phyloP scores from a whole-genome alignment of 2,113 vertebrate genomes.

The Semicossyphus pulcher region DNA sequence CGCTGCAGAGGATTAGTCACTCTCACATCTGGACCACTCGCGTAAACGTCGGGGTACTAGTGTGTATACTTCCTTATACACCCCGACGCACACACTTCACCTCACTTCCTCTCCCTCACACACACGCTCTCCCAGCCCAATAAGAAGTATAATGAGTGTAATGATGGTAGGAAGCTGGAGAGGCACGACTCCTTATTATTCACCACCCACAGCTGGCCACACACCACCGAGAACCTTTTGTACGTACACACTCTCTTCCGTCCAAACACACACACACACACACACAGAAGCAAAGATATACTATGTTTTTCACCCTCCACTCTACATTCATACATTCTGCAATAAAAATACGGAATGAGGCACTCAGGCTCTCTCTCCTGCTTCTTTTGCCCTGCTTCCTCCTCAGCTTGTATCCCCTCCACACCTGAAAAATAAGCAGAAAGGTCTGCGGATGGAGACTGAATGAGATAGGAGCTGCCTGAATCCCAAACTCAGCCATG shows the following conservation, averaged over 20 bases:
- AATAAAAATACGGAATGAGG: constrained; percentile 37
- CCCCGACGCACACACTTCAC: constrained; percentile 3
- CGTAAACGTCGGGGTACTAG: constrained; percentile 21
- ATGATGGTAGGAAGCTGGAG: constrained; percentile 64
- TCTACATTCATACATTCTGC: constrained; percentile 40
- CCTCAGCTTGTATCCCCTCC: constrained; percentile 44
- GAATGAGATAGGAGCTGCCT: constrained; percentile 52
- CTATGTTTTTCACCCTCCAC: constrained; percentile 20
- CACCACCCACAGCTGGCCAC: constrained; percentile 52
- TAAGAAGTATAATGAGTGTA: constrained; percentile 61
- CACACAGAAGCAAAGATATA: constrained; percentile 12
- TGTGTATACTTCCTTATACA: constrained; percentile 15
- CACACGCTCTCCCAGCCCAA: constrained; percentile 34
- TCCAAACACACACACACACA: constrained; percentile 18
- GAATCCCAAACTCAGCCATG: constrained; percentile 58
- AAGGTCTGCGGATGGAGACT: constrained; percentile 47
- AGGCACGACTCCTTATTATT: constrained; percentile 64
- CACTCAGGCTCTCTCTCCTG: constrained; percentile 14
- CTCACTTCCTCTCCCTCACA: not conserved
- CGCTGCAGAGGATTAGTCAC: constrained; percentile 39
- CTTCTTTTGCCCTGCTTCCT: constrained; percentile 4
- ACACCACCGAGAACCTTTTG: constrained; percentile 49
- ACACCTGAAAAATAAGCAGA: constrained; percentile 47
- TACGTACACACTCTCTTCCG: constrained; percentile 26
- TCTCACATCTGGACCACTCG: constrained; percentile 49